These are phyloP conservation scores for Nanorana parkeri DNA, from an alignment of 2,113 vertebrate genomes.

Conservation along the genomic window DNA sequence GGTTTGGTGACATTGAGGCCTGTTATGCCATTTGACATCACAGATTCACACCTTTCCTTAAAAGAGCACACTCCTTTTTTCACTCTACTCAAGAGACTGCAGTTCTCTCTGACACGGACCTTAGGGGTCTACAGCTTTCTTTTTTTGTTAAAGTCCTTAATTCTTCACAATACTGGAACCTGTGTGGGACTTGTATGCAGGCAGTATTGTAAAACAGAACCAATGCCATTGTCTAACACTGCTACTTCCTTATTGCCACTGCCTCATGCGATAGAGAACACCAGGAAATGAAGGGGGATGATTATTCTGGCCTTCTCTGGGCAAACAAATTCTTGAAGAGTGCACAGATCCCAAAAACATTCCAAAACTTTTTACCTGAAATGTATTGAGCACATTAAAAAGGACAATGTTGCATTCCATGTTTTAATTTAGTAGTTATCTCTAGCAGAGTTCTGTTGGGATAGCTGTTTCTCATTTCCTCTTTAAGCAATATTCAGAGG, in stretches of 20 bases:
- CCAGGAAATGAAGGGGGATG: neutral
- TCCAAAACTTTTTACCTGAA: neutral
- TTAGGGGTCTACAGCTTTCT: constrained; percentile 45
- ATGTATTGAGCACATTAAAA: neutral
- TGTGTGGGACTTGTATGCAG: neutral
- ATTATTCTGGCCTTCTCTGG: neutral
- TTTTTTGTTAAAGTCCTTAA: neutral
- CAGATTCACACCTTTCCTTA: constrained; percentile 17
- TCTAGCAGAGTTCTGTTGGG: neutral
- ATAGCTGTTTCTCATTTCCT: neutral
- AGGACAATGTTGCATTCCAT: constrained; percentile 6
- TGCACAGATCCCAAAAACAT: neutral
- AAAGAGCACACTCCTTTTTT: neutral
- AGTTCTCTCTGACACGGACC: constrained; percentile 49
- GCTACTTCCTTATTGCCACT: neutral
- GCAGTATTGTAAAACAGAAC: constrained; percentile 14
- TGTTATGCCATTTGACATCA: neutral
- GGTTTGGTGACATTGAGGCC: neutral
- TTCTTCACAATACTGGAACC: neutral
- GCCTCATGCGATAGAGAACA: neutral
- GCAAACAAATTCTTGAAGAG: neutral
- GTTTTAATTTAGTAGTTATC: too few relatives aligned
- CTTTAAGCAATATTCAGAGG: neutral
- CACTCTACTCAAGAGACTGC: constrained; percentile 18
- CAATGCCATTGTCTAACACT: constrained; percentile 34